Evolutionary conservation across 2,797 vertebrate genomes (phyloP), one percentile per base, ranked within the genome.

Genomic region (Rhabdophis nuchalis): DNA sequence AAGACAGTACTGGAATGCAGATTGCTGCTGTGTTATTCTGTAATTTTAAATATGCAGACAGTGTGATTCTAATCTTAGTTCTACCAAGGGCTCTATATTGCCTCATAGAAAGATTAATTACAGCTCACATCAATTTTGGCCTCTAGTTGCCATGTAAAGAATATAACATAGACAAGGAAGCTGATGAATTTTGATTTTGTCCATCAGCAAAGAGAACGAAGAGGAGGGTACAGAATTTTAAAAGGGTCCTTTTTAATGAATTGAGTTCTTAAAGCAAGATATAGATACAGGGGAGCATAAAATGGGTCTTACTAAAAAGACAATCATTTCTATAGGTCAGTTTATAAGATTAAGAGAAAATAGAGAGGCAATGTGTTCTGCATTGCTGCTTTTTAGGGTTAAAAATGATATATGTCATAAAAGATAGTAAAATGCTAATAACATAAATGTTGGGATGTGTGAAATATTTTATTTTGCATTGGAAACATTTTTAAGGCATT

Each of bases 91-190:
- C 93, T 95, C 94, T 96, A 90, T 95, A 96, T 96, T 96, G 89
- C 85, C 86, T 95, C 25, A 32, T 94, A 93, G 96, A 96, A 97
- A 97, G 97, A 97, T 96, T 98, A 97, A 97, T 97, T 98, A 95
- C 20, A 89, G 87, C 94, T 96, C 94, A 87, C 95, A 97, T 97
- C 97, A 96, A 93, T 97, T 96, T 96, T 96, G 96, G 97, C 95
- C 96, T 97, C 96, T 97, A 97, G 96, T 95, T 97, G 96, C 97
- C 97, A 96, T 96, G 95, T 97, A 96, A 97, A 96, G 95, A 96
- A 97, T 94, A 88, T 95, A 96, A 95, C 88, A 96, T 88, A 87
- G 94, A 94, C 95, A 88, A 97, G 91, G 72, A 96, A 95, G 93
- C 90, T 93, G 89, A 90, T 94, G 94, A 97, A 96, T 97, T 96